Evolutionary conservation across 2,113 vertebrate genomes (phyloP).

Genomic region (Myxocyprinus asiaticus): DNA sequence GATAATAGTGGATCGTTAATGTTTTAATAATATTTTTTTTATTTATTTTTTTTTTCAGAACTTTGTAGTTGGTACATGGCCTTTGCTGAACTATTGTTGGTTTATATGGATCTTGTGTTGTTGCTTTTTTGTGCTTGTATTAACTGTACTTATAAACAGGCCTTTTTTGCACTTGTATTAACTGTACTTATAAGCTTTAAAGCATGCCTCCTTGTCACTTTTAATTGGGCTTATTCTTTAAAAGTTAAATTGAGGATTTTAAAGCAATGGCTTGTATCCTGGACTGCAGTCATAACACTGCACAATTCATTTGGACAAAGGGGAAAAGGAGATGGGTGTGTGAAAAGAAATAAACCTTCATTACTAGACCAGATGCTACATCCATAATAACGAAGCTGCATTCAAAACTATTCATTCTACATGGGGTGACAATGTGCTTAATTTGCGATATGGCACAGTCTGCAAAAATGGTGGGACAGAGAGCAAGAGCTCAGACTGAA

Average conservation of each 20-base stretch:
- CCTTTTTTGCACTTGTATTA: constrained; percentile 13
- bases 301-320: constrained; percentile 29
- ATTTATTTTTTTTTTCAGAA: too few relatives aligned
- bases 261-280: constrained; percentile 11
- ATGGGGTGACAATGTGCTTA: constrained; percentile 18
- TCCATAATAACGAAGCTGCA: constrained; percentile 13
- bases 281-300: constrained; percentile 5
- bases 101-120: constrained; percentile 13
- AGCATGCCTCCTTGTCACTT: constrained; percentile 15
- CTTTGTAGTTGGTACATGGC: not conserved
- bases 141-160: constrained; percentile 18
- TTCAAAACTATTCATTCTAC: not conserved
- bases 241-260: constrained; percentile 26
- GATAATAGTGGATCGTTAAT: too few relatives aligned
- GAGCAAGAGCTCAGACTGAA: not conserved
- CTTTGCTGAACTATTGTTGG: constrained; percentile 12
- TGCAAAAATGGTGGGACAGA: not conserved
- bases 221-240: constrained; percentile 36
- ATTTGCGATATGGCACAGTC: constrained; percentile 15
- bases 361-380: constrained; percentile 28
- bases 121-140: constrained; percentile 1
- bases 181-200: constrained; percentile 7
- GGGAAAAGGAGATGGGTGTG: constrained; percentile 3
- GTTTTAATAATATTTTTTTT: too few relatives aligned
- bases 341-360: constrained; percentile 39